Percentiles rank a stretch among this genome's conserved stretches.
Conservation (phyloP, 2,888 invertebrate species). For the Cephus sareptanus region DNA sequence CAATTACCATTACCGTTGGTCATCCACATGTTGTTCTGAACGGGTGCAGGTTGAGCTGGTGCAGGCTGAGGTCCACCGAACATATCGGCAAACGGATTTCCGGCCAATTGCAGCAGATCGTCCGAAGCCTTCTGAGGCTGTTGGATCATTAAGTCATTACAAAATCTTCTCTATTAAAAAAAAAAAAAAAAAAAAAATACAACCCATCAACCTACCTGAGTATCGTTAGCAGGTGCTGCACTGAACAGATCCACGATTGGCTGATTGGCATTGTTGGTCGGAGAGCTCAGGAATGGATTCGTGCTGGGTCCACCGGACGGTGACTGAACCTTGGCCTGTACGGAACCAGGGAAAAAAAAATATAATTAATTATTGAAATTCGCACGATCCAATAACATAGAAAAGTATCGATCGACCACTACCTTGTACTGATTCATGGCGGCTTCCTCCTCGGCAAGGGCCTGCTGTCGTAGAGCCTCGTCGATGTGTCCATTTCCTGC, state of each 20-base stretch:
- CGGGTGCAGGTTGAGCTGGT: constrained; percentile 50
- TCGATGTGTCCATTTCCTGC: constrained; percentile 80
- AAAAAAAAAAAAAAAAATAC: background rate
- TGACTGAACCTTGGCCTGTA: constrained; percentile 82
- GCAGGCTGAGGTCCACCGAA: constrained; percentile 69
- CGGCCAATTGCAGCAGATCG: constrained; percentile 83
- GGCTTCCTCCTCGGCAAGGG: constrained; percentile 95
- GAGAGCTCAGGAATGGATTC: constrained; percentile 87
- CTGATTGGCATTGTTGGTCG: constrained; percentile 68
- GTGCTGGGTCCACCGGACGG: constrained; percentile 77
- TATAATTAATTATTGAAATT: background rate
- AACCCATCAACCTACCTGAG: constrained; percentile 45
- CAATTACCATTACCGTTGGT: constrained; percentile 69
- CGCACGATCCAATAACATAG: background rate
- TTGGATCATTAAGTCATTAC: constrained; percentile 8
- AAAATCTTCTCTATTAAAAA: background rate
- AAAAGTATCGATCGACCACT: constrained; percentile 26
- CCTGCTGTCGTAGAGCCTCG: constrained; percentile 86
- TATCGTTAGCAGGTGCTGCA: constrained; percentile 66
- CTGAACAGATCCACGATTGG: constrained; percentile 86
- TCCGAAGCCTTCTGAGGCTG: constrained; percentile 80
- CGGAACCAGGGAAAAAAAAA: constrained; percentile 15
- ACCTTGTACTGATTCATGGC: constrained; percentile 97
- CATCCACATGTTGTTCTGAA: constrained; percentile 69
- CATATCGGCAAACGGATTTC: constrained; percentile 93